Evolutionary conservation across 2,888 invertebrate genomes (phyloP).

Genomic region (Rhopalosiphum nymphaeae): DNA sequence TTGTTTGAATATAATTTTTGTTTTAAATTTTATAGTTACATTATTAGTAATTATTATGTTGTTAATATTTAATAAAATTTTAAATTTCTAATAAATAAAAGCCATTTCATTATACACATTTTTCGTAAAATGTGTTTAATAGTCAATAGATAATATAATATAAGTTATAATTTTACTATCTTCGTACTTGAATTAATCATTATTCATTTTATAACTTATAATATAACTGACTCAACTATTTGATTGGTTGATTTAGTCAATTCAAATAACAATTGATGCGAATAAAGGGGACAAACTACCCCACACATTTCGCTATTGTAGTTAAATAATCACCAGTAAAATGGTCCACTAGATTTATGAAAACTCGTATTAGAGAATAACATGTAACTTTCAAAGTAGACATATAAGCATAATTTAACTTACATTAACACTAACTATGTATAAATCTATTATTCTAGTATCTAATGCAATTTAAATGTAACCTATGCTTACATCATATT

Average conservation of each 20-base stretch:
- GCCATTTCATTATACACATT: not conserved
- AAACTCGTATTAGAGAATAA: not conserved
- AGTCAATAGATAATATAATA: not conserved
- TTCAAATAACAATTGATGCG: constrained; percentile 18
- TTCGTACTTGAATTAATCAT: constrained; percentile 1
- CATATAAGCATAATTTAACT: not conserved
- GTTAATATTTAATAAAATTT: not conserved
- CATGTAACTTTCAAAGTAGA: not conserved
- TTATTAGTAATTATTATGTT: not conserved
- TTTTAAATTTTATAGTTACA: not conserved
- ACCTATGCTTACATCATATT: not conserved
- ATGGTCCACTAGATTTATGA: not conserved
- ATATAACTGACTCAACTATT: not conserved
- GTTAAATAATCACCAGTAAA: not conserved
- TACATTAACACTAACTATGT: not conserved
- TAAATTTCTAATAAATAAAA: not conserved
- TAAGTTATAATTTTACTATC: not conserved
- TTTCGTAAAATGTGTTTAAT: not conserved
- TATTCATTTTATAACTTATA: not conserved
- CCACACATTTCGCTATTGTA: not conserved
- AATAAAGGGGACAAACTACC: constrained; percentile 24
- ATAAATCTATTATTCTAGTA: not conserved
- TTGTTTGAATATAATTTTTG: not conserved
- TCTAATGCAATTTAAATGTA: not conserved
- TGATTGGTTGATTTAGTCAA: constrained; percentile 43